Percentiles rank a stretch among this genome's conserved stretches.
phyloP scores from a whole-genome alignment of 2,888 invertebrate genomes.

The Drosophila dives region DNA sequence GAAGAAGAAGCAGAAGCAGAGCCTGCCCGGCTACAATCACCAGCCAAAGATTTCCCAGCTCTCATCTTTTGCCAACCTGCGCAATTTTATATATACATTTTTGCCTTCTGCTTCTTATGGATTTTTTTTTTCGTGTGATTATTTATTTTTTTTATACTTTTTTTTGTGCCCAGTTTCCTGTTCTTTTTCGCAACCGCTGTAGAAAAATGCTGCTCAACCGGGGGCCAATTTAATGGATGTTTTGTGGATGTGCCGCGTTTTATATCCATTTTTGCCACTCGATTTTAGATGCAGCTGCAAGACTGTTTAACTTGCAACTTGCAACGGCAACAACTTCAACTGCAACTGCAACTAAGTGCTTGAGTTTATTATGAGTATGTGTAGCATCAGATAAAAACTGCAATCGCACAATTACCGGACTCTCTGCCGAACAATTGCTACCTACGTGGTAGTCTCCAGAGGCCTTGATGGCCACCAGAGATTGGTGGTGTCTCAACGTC shows the following conservation, averaged over 20 bases:
- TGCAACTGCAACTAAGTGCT: conserved; percentile 17
- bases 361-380: conserved; percentile 33
- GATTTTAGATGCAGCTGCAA: conserved; percentile 68
- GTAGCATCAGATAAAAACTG: conserved; percentile 40
- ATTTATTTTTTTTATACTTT: conserved; percentile 14
- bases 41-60: conserved; percentile 43
- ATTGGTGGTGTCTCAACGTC: neutral
- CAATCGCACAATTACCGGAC: conserved; percentile 25
- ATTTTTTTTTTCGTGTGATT: conserved; percentile 29
- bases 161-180: conserved; percentile 66
- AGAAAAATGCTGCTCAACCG: conserved; percentile 76
- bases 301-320: conserved; percentile 10
- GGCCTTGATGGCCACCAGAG: conserved; percentile 8
- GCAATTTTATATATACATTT: conserved; percentile 48
- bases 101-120: conserved; percentile 19
- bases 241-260: conserved; percentile 63
- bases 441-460: conserved; percentile 4
- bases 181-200: conserved; percentile 73
- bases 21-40: conserved; percentile 75
- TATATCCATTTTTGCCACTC: conserved; percentile 53
- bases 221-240: conserved; percentile 66
- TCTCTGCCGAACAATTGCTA: conserved; percentile 7
- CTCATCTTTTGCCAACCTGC: conserved; percentile 68
- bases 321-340: conserved; percentile 47
- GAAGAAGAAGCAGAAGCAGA: conserved; percentile 19